Conservation (phyloP, 2,797 vertebrate genomes). For the Onychomys leucogaster region DNA sequence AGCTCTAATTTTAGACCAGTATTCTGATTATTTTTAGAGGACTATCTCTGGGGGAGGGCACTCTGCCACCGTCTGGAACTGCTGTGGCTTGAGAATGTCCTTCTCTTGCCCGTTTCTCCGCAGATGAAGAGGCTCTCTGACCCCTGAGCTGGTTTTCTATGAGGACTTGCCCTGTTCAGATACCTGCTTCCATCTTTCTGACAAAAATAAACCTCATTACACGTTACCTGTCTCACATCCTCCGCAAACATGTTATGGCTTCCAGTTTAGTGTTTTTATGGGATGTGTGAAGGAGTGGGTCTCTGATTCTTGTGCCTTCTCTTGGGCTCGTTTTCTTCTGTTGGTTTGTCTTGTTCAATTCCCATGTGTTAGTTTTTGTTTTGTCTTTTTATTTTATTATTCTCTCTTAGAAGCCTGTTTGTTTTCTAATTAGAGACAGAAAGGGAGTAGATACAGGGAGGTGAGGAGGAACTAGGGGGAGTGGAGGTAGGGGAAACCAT, state of each 20-base stretch:
- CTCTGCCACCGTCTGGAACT: slow-evolving; percentile 43
- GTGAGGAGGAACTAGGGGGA: neutral
- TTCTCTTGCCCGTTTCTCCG: neutral
- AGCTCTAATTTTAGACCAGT: slow-evolving; percentile 53
- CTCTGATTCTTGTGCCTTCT: neutral
- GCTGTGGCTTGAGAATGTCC: neutral
- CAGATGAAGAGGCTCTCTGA: neutral
- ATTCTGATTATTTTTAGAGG: slow-evolving; percentile 66
- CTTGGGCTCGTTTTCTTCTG: neutral
- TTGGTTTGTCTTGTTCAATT: neutral
- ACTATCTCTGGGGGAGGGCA: neutral
- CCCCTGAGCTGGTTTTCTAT: neutral
- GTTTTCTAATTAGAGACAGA: neutral
- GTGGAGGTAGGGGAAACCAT: neutral
- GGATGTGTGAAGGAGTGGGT: neutral
- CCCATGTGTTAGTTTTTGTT: neutral
- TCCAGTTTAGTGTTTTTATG: neutral
- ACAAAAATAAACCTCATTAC: slow-evolving; percentile 1
- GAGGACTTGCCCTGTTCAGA: neutral
- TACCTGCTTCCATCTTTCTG: neutral
- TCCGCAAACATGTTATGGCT: neutral
- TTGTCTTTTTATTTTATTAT: neutral
- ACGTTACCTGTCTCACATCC: neutral
- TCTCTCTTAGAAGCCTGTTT: neutral
- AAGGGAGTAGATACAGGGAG: neutral